Evolutionary conservation across 2,797 vertebrate species (phyloP), one percentile per base, ranked within the genome.

Genomic region (Lates japonicus): DNA sequence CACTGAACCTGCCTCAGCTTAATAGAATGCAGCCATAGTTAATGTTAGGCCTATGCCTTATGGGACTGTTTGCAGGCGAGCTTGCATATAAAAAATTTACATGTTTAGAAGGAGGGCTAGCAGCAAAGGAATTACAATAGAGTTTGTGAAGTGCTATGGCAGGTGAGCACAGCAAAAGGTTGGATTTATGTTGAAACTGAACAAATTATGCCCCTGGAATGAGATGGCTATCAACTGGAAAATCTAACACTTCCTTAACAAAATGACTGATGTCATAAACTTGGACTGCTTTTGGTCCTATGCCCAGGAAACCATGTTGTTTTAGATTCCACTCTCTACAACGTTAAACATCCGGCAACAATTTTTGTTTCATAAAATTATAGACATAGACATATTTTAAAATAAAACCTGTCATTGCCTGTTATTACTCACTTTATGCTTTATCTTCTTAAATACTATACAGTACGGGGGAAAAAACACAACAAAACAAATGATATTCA

Each of bases 161-260:
- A 52, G 31, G 13, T 9, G 37, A 48, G 11, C 33, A 20, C 20
- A n/a, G 49, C 3, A 19, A 39, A 52, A 37, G 41, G 29, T 16
- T 63, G 8, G 37, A n/a, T 63, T 48, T 41, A 31, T 16, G 13
- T 51, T 81, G 7, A 71, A 57, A 67, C 13, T 48, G 5, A 60
- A 51, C 7, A 11, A 20, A 13, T 14, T 17, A 37, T 46, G 11
- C 8, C 19, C 7, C 42, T 54, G 17, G 61, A 31, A 70, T 70
- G 3, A 37, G 16, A 42, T 22, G 42, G 48, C 37, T 61, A 17
- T 74, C 42, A 68, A 33, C 12, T 73, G 42, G n/a, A 58, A 67
- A 58, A 51, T 76, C 19, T 25, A 22, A 33, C 31, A 37, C 8
- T 62, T 57, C 20, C 29, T 13, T 20, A 13, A 48, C 11, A 70